Conservation (phyloP, 2,888 invertebrate species). For the Euproctis similis region DNA sequence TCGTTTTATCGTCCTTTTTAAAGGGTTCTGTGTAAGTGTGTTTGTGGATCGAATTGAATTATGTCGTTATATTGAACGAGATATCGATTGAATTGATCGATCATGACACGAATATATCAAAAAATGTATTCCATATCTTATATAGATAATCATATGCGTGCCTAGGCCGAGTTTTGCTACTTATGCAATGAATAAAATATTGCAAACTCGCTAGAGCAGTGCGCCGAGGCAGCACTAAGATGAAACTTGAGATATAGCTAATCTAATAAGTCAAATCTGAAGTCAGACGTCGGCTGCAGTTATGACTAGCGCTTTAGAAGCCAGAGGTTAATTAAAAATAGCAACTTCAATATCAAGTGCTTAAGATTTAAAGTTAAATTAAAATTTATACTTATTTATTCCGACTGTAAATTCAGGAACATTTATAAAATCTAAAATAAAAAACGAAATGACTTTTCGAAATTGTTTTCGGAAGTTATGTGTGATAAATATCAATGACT, state of each 20-base stretch:
- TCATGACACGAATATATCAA: slow-evolving; percentile 45
- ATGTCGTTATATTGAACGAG: slow-evolving; percentile 15
- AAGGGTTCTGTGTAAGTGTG: slow-evolving; percentile 39
- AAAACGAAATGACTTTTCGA: too few species aligned
- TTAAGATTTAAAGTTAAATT: slow-evolving; percentile 61
- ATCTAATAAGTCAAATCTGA: slow-evolving; percentile 74
- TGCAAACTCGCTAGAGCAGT: slow-evolving; percentile 60
- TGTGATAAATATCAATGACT: too few species aligned
- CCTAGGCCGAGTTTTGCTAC: slow-evolving; percentile 34
- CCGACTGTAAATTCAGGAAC: too few species aligned
- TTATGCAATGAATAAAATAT: slow-evolving; percentile 68
- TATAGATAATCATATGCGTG: slow-evolving; percentile 54
- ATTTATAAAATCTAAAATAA: too few species aligned
- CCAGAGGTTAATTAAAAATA: slow-evolving; percentile 76
- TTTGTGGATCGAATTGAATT: slow-evolving; percentile 28
- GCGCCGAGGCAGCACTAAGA: slow-evolving; percentile 45
- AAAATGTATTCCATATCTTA: slow-evolving; percentile 48
- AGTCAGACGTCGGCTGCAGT: slow-evolving; percentile 60
- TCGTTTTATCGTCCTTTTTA: slow-evolving; percentile 43
- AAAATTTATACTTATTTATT: too few species aligned
- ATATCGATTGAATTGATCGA: slow-evolving; percentile 33
- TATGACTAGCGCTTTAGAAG: slow-evolving; percentile 68
- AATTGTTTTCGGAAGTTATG: too few species aligned
- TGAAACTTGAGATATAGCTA: slow-evolving; percentile 66
- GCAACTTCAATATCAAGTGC: slow-evolving; percentile 66